Evolutionary conservation across 2,888 invertebrate genomes (phyloP).

Genomic region (Andrena bicolor): DNA sequence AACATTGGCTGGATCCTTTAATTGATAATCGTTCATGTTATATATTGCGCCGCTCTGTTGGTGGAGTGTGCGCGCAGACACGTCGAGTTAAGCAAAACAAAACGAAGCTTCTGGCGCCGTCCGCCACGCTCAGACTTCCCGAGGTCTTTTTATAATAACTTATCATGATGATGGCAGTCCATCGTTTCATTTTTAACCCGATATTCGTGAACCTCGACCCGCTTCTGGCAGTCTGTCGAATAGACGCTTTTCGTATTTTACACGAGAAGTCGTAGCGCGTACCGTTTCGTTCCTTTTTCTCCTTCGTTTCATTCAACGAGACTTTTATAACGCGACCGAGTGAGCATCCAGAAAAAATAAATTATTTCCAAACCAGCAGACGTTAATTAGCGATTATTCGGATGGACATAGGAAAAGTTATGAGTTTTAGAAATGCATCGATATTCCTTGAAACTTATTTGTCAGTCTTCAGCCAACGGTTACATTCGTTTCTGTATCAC

Average conservation of each 20-base stretch:
- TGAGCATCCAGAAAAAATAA: conserved; percentile 34
- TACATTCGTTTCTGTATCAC: conserved; percentile 18
- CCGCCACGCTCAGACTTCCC: conserved; percentile 48
- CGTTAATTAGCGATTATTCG: conserved; percentile 21
- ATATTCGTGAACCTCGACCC: conserved; percentile 40
- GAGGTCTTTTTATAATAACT: conserved; percentile 64
- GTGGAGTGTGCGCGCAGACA: neutral
- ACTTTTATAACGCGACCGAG: conserved; percentile 35
- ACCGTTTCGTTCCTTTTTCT: neutral
- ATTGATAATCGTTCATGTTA: conserved; percentile 3
- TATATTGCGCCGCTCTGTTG: conserved; percentile 33
- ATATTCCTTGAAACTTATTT: conserved; percentile 17
- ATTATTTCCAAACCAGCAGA: conserved; percentile 23
- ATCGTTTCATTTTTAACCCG: conserved; percentile 65
- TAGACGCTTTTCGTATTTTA: conserved; percentile 49
- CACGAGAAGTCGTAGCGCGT: conserved; percentile 18
- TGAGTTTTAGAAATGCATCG: conserved; percentile 3
- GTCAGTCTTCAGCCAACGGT: neutral
- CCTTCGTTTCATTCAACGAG: conserved; percentile 21
- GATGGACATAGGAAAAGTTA: neutral
- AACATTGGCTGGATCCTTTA: conserved; percentile 27
- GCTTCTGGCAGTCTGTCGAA: conserved; percentile 66
- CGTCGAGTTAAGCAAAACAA: neutral
- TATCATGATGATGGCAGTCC: conserved; percentile 57
- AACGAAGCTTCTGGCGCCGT: conserved; percentile 3